Percentiles rank a stretch among this genome's conserved stretches.
These are phyloP conservation scores for Aspidapion aeneum DNA, from an alignment of 2,888 invertebrate species.

Conservation along the genomic window DNA sequence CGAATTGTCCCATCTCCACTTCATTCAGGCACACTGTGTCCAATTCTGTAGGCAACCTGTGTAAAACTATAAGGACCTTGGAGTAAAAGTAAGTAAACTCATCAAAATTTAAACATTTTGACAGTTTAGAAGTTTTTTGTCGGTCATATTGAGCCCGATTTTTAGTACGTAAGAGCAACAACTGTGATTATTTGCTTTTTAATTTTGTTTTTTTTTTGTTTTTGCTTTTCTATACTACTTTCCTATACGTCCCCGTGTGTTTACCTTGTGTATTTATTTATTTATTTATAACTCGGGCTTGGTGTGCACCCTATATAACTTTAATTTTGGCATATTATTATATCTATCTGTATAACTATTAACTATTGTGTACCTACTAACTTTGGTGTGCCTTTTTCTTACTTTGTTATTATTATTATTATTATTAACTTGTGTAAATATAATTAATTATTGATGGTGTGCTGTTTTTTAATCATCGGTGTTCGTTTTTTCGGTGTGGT, in stretches of 20 bases:
- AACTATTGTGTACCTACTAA: conserved; percentile 29
- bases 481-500: conserved; percentile 47
- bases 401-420: conserved; percentile 29
- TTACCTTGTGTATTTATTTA: conserved; percentile 13
- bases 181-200: conserved; percentile 44
- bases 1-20: no score
- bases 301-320: neutral
- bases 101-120: no score
- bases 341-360: no score
- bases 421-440: conserved; percentile 28
- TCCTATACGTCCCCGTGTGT: conserved; percentile 23
- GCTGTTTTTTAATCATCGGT: no score
- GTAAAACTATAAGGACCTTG: no score
- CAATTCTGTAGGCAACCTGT: no score
- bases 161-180: conserved; percentile 27
- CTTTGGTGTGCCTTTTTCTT: conserved; percentile 43
- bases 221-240: conserved; percentile 33
- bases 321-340: no score
- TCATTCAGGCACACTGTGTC: no score
- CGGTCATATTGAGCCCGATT: no score
- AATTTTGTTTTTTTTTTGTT: conserved; percentile 43
- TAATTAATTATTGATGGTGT: conserved; percentile 33
- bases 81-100: no score
- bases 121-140: no score
- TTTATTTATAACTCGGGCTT: conserved; percentile 12